Conservation (phyloP, 1,140 invertebrate genomes). For the Magallana angulata region DNA sequence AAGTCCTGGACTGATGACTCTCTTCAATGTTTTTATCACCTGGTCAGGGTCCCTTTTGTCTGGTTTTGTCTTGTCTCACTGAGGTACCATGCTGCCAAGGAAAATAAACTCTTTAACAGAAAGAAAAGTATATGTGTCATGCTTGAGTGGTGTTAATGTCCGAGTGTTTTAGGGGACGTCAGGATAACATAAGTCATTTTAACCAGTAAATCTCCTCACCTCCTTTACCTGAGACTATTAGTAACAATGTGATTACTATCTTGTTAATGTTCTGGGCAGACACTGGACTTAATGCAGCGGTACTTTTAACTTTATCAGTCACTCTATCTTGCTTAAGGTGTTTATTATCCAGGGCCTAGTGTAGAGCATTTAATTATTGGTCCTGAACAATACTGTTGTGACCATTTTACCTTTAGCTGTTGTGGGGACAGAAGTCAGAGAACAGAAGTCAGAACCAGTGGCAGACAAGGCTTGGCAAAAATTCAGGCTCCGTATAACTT, state of each 20-base stretch:
- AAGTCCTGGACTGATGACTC: background rate
- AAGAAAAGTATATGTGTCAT: background rate
- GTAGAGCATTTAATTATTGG: slow-evolving; percentile 10
- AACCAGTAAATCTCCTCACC: slow-evolving; percentile 2
- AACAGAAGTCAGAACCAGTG: background rate
- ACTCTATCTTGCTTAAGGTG: slow-evolving; percentile 25
- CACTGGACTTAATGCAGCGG: background rate
- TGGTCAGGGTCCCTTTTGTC: background rate
- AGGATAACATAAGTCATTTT: slow-evolving; percentile 13
- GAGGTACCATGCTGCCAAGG: background rate
- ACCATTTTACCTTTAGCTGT: slow-evolving; percentile 1
- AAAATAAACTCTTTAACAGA: background rate
- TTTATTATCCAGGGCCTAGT: background rate
- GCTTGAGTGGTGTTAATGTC: background rate
- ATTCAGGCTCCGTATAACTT: background rate
- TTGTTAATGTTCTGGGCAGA: slow-evolving; percentile 19
- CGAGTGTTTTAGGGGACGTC: background rate
- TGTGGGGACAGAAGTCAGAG: background rate
- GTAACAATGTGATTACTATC: background rate
- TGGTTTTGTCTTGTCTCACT: background rate
- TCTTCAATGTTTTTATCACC: slow-evolving; percentile 10
- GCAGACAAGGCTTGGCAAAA: background rate
- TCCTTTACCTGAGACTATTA: background rate
- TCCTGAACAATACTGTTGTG: background rate
- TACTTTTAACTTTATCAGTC: slow-evolving; percentile 22